Percentiles rank a stretch among this genome's conserved stretches.
phyloP scores from a whole-genome alignment of 2,113 vertebrate species.

The Campylomormyrus numenius region DNA sequence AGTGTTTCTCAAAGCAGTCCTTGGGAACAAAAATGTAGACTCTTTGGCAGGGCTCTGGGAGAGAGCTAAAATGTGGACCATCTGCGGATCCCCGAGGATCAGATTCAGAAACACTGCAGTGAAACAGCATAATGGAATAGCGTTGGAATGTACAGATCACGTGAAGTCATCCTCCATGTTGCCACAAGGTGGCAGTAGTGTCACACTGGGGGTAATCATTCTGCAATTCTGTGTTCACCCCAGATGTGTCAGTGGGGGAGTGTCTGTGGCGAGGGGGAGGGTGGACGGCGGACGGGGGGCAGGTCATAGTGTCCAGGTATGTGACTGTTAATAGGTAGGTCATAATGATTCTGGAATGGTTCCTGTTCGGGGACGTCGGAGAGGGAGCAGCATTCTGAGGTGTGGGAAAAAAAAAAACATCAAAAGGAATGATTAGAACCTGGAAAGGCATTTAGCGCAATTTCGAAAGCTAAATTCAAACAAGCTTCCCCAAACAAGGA shows the following conservation, averaged over 20 bases:
- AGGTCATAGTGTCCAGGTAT: conserved; percentile 89
- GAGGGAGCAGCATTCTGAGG: conserved; percentile 54
- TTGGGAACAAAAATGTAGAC: neutral
- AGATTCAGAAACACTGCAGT: neutral
- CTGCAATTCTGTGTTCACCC: neutral
- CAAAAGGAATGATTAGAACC: neutral
- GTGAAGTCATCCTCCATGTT: neutral
- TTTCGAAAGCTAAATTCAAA: neutral
- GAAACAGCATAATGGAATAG: neutral
- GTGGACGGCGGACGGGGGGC: conserved; percentile 73
- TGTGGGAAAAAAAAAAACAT: neutral
- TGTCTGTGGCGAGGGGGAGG: conserved; percentile 58
- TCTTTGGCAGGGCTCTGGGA: neutral
- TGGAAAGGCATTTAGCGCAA: neutral
- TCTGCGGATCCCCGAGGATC: neutral
- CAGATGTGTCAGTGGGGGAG: conserved; percentile 46
- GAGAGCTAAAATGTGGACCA: neutral
- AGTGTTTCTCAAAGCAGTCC: neutral
- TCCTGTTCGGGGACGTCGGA: conserved; percentile 52
- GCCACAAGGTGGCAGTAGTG: conserved; percentile 6
- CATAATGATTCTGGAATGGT: conserved; percentile 71
- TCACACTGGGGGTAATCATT: neutral
- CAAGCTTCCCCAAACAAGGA: neutral
- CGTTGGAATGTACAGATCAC: neutral
- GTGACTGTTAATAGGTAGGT: conserved; percentile 92